phyloP scores from a whole-genome alignment of 2,113 vertebrate genomes.

The Speoplatyrhinus poulsoni region DNA sequence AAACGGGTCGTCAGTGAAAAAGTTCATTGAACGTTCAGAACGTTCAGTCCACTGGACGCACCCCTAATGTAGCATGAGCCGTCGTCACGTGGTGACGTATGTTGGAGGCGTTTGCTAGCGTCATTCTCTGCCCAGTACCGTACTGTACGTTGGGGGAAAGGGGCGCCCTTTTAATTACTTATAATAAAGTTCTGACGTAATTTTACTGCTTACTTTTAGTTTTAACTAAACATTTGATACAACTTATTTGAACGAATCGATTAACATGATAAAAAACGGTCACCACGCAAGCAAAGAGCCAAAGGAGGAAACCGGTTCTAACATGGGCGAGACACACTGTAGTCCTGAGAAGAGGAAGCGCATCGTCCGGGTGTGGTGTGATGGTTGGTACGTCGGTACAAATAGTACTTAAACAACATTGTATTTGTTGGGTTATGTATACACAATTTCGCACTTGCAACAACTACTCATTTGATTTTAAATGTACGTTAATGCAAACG shows the following conservation, averaged over 20 bases:
- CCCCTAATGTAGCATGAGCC: slow-evolving; percentile 15
- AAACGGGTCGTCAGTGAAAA: too few relatives aligned
- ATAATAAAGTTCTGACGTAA: background rate
- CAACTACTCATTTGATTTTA: background rate
- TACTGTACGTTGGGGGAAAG: background rate
- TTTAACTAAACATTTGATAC: background rate
- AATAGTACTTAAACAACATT: background rate
- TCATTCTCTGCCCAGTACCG: background rate
- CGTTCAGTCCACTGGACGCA: too few relatives aligned
- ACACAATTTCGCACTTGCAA: too few relatives aligned
- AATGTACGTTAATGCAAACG: slow-evolving; percentile 40
- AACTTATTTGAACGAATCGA: fast-evolving
- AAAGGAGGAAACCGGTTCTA: slow-evolving; percentile 25
- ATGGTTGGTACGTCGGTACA: slow-evolving; percentile 85
- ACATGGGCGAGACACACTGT: slow-evolving; percentile 29
- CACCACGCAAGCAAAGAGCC: slow-evolving; percentile 52
- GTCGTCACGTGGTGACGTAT: slow-evolving; percentile 45
- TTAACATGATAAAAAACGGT: slow-evolving; percentile 85
- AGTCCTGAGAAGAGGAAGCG: slow-evolving; percentile 76
- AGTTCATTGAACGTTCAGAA: too few relatives aligned
- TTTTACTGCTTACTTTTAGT: background rate
- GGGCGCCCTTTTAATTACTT: background rate
- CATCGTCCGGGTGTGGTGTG: slow-evolving; percentile 88
- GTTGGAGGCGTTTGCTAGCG: slow-evolving; percentile 42
- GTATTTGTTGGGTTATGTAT: background rate